Percentiles rank a stretch among this genome's conserved stretches.
Evolutionary conservation across 2,113 vertebrate species (phyloP).

Genomic region (Pleuronectes platessa): DNA sequence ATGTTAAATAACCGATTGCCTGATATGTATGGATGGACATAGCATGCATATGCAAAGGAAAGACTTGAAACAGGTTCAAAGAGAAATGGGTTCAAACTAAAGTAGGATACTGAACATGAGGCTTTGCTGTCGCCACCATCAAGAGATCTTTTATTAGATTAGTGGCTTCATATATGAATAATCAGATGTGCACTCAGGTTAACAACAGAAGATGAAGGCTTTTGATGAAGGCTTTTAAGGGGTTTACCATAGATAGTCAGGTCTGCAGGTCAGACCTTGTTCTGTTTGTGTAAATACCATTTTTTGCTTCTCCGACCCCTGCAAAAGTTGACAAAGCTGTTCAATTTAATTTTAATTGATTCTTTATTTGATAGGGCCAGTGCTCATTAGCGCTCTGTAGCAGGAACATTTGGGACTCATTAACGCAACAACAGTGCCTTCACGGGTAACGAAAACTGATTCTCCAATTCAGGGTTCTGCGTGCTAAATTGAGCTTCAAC

Average conservation of each 20-base stretch:
- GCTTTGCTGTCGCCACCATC: conserved; percentile 9
- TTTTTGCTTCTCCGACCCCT: background rate
- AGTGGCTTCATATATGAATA: conserved; percentile 32
- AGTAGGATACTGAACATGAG: conserved; percentile 18
- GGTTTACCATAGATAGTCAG: background rate
- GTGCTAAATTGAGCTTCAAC: no score
- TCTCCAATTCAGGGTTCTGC: no score
- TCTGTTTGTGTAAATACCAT: background rate
- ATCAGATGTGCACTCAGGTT: conserved; percentile 19
- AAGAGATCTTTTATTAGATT: conserved; percentile 38
- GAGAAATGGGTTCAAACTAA: conserved; percentile 33
- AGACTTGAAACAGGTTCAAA: conserved; percentile 72
- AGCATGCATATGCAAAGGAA: conserved; percentile 65
- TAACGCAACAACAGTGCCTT: no score
- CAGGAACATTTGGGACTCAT: no score
- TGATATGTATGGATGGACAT: conserved; percentile 37
- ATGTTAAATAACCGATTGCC: conserved; percentile 59
- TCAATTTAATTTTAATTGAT: background rate
- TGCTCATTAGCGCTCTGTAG: no score
- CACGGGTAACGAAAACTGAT: no score
- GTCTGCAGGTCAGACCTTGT: background rate
- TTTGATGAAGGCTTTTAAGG: conserved; percentile 13
- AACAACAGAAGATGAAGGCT: conserved; percentile 3
- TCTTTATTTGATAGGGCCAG: background rate
- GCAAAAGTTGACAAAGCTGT: background rate